phyloP scores from a whole-genome alignment of 1,140 invertebrate genomes.

The Drosophila repletoides region DNA sequence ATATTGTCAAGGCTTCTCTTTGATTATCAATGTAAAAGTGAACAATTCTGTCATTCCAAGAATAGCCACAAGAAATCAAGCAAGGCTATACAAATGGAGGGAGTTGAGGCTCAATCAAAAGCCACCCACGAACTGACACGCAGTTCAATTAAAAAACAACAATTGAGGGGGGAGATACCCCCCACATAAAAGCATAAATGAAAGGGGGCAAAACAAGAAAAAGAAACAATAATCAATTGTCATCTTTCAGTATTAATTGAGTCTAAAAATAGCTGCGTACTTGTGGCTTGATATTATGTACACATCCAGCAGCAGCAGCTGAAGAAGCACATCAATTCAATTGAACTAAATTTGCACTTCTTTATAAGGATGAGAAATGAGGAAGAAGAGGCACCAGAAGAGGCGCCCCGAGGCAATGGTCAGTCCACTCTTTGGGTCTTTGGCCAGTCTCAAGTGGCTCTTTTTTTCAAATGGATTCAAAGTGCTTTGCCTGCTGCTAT shows the following conservation, averaged over 20 bases:
- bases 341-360: constrained; percentile 72
- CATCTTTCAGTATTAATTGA: constrained; percentile 57
- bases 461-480: constrained; percentile 11
- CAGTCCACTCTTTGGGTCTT: not conserved
- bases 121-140: constrained; percentile 22
- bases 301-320: constrained; percentile 14
- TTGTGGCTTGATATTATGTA: constrained; percentile 42
- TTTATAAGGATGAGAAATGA: constrained; percentile 15
- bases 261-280: constrained; percentile 67
- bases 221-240: constrained; percentile 57
- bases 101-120: constrained; percentile 19
- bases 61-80: constrained; percentile 17
- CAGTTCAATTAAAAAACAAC: constrained; percentile 34
- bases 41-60: constrained; percentile 18
- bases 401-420: not conserved
- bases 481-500: constrained; percentile 24
- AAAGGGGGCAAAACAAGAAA: not conserved
- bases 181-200: too few species aligned
- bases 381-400: constrained; percentile 9
- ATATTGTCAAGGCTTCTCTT: not conserved
- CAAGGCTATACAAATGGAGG: constrained; percentile 6
- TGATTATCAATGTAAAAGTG: not conserved
- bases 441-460: constrained; percentile 11
- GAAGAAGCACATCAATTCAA: constrained; percentile 55
- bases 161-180: constrained; percentile 13